Conservation (phyloP, 2,888 invertebrate species). For the Napeogenes inachia region DNA sequence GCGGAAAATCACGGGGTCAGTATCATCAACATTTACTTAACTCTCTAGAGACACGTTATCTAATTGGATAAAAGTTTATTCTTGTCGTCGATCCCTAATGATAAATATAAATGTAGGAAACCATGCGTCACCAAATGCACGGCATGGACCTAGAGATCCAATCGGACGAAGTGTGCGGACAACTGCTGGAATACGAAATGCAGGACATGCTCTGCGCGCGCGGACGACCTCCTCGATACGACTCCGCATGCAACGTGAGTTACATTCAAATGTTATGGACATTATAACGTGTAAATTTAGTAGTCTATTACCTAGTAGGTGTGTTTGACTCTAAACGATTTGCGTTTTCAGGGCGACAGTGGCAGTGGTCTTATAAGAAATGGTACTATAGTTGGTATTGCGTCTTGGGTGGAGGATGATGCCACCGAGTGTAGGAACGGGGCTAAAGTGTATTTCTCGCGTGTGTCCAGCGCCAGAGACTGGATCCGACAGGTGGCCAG, state of each 20-base stretch:
- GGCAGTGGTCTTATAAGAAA: constrained; percentile 66
- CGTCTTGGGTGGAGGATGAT: constrained; percentile 69
- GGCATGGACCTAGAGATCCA: constrained; percentile 55
- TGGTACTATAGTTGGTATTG: constrained; percentile 53
- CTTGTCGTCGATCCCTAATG: not conserved
- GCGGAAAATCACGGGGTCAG: constrained; percentile 63
- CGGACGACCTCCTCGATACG: constrained; percentile 54
- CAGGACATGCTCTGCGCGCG: constrained; percentile 63
- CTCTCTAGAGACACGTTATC: no score
- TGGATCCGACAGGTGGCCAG: constrained; percentile 63
- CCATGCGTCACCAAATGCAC: constrained; percentile 67
- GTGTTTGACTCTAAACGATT: not conserved
- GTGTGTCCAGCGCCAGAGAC: constrained; percentile 50
- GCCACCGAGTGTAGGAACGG: constrained; percentile 56
- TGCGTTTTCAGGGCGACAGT: constrained; percentile 59
- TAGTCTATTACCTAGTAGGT: no score
- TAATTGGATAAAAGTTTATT: no score
- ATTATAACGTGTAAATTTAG: not conserved
- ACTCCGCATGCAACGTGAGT: constrained; percentile 70
- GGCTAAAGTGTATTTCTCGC: constrained; percentile 59
- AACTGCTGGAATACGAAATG: constrained; percentile 49
- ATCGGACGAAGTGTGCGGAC: constrained; percentile 44
- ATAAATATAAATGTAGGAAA: constrained; percentile 43
- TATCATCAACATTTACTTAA: constrained; percentile 1
- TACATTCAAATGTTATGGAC: not conserved